Base-by-base conservation (phyloP, 2,797 vertebrate species). In the Oryzias sinensis region DNA sequence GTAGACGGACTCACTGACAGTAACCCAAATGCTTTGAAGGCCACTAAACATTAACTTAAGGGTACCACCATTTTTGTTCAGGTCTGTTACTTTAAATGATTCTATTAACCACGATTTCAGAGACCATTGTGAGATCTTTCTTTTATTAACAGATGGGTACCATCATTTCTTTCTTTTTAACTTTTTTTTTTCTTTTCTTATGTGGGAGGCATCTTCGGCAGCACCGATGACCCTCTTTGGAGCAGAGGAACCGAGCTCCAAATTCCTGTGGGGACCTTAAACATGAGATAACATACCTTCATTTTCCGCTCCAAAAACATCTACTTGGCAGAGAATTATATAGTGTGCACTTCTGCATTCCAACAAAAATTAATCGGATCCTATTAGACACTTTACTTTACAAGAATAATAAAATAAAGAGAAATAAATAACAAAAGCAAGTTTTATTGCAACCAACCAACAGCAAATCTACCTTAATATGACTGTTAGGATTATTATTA, bases 351-450 rank as follows among this genome's bases (percentile, higher is more conserved):
- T 72, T n/a, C 60, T 80, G 62, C 68, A 77, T 74, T 77, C 87
- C 81, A 79, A 76, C 74, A 79, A 85, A 81, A 74, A 80, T 81
- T 76, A 63, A 86, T 67, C 65, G 66, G 45, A 79, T 77, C 62
- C 60, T 42, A 49, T 80, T 76, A 56, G 40, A 62, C 55, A 33
- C 47, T 70, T 70, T 58, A 33, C 47, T 70, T 70, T 58, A 62
- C 22, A 16, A 53, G 62, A 55, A 45, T 47, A 44, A 54, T 51
- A 56, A 78, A 69, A 62, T 17, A 40, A 65, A 37, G 20, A 51
- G 27, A 58, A 42, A 49, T 55, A 52, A 68, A 64, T 57, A 43
- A 68, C 44, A 59, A 15, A 43, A n/a, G 50, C 49, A 45, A 49
- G 44, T 57, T 63, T 73, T 20, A 0, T 1, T 55, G 27, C 37